Conservation (phyloP, 2,888 invertebrate genomes). For the Acleris sparsana region DNA sequence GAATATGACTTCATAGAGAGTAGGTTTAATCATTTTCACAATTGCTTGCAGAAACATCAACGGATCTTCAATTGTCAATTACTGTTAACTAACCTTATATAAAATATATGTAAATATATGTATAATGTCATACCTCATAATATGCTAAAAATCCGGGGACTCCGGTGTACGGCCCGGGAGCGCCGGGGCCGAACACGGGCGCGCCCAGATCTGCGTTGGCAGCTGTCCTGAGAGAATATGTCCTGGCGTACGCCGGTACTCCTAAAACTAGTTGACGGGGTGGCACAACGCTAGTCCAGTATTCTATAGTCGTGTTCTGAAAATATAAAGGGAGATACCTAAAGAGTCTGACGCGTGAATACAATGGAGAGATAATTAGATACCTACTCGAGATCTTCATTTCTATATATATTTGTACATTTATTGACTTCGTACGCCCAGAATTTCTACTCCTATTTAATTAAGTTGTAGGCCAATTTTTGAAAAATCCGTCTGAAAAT, state of each 20-base stretch:
- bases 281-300: slow-evolving; percentile 89
- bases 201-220: slow-evolving; percentile 82
- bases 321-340: slow-evolving; percentile 38
- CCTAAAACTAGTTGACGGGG: slow-evolving; percentile 87
- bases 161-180: slow-evolving; percentile 87
- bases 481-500: too few species aligned
- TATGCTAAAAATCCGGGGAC: slow-evolving; percentile 90
- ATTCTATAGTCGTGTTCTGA: slow-evolving; percentile 87
- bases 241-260: slow-evolving; percentile 90
- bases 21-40: too few species aligned
- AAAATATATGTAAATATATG: not conserved
- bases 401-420: too few species aligned
- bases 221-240: slow-evolving; percentile 85
- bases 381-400: too few species aligned
- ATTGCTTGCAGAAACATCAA: too few species aligned
- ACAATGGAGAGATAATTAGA: too few species aligned
- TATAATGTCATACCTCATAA: slow-evolving; percentile 84
- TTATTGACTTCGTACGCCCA: too few species aligned
- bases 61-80: too few species aligned
- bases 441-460: too few species aligned
- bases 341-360: not conserved
- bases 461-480: too few species aligned
- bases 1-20: too few species aligned
- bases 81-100: not conserved
- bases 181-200: slow-evolving; percentile 86